Conservation (phyloP, 1,140 invertebrate genomes). For the Nilaparvata lugens region DNA sequence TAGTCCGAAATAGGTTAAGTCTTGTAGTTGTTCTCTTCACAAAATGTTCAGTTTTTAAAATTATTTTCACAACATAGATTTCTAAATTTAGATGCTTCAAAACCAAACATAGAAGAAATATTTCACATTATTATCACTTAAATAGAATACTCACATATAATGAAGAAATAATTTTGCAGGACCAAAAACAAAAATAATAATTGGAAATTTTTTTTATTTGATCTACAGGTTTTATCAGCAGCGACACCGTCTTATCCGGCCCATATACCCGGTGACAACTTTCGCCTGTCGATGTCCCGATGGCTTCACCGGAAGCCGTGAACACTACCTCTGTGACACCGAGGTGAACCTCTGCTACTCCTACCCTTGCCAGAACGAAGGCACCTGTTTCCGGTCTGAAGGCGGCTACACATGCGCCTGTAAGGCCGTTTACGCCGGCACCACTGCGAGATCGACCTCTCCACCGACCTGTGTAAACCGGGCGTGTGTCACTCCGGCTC, state of each 20-base stretch:
- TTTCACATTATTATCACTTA: too few relatives aligned
- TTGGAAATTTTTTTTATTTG: too few relatives aligned
- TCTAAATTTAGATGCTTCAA: too few relatives aligned
- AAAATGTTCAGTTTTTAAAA: too few relatives aligned
- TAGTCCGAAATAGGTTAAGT: too few relatives aligned
- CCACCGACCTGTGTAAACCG: conserved; percentile 50
- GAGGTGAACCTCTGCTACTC: conserved; percentile 97
- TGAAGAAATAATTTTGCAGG: too few relatives aligned
- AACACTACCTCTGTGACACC: conserved; percentile 90
- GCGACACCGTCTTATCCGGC: conserved; percentile 87
- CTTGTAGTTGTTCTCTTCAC: too few relatives aligned
- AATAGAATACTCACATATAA: too few relatives aligned
- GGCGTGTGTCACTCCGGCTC: conserved; percentile 57
- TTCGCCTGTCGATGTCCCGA: conserved; percentile 84
- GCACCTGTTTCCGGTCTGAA: conserved; percentile 77
- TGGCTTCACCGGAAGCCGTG: conserved; percentile 73
- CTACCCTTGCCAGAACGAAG: conserved; percentile 84
- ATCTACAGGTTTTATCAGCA: conserved; percentile 87
- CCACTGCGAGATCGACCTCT: conserved; percentile 73
- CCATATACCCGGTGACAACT: conserved; percentile 90
- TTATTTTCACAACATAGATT: too few relatives aligned
- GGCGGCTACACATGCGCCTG: conserved; percentile 91
- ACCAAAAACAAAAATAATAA: too few relatives aligned
- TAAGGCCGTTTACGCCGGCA: conserved; percentile 61
- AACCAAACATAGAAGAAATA: too few relatives aligned